phyloP scores from a whole-genome alignment of 2,888 invertebrate genomes.

The Athalia circularis region DNA sequence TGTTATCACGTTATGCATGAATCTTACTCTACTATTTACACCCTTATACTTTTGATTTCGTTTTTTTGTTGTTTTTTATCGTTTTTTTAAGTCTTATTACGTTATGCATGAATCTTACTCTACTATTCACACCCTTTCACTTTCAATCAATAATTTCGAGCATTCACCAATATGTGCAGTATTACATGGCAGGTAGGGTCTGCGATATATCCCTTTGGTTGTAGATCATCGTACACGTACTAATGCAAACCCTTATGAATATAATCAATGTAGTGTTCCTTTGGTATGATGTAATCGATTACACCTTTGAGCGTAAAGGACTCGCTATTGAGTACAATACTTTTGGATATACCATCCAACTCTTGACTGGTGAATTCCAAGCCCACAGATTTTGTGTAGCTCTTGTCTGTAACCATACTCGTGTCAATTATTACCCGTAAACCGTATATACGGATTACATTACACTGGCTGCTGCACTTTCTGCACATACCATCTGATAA shows the following conservation, averaged over 20 bases:
- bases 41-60: no score
- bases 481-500: background rate
- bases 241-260: background rate
- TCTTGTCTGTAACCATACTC: background rate
- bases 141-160: no score
- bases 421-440: background rate
- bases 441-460: background rate
- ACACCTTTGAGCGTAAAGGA: background rate
- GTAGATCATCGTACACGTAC: background rate
- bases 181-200: no score
- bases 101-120: no score
- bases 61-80: no score
- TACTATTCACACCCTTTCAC: no score
- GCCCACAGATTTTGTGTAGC: background rate
- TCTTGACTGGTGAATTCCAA: background rate
- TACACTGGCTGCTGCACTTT: background rate
- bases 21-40: no score
- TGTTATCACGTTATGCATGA: no score
- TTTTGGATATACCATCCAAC: background rate
- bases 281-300: background rate
- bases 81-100: no score
- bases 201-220: no score
- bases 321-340: background rate
- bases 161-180: no score
- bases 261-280: background rate